A percentile compares a stretch with the other conserved stretches of the same genome.
phyloP scores from a whole-genome alignment of 1,140 invertebrate species.

The Drosophila lini region DNA sequence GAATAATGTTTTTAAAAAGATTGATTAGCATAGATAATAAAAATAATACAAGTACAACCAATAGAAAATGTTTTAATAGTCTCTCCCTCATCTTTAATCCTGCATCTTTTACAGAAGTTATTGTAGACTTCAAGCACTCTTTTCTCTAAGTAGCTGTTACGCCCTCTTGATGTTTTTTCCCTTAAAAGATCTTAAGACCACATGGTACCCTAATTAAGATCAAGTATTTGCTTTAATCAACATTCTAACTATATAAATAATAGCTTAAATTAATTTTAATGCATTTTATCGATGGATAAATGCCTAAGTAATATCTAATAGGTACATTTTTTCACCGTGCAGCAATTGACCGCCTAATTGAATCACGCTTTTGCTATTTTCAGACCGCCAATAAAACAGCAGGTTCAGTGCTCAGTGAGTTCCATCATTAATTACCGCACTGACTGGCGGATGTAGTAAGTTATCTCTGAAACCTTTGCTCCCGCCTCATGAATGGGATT shows the following conservation, averaged over 20 bases:
- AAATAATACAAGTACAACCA: background rate
- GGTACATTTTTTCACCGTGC: background rate
- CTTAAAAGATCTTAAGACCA: background rate
- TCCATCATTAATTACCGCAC: conserved; percentile 72
- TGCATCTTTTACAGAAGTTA: background rate
- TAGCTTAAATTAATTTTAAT: background rate
- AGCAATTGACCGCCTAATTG: conserved; percentile 65
- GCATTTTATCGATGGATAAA: background rate
- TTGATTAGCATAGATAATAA: background rate
- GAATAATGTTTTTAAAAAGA: background rate
- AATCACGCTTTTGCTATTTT: conserved; percentile 72
- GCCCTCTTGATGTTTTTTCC: background rate
- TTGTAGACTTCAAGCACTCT: background rate
- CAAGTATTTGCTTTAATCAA: background rate
- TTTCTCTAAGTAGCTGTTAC: background rate
- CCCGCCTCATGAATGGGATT: conserved; percentile 62
- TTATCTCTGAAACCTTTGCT: conserved; percentile 72
- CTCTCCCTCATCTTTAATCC: background rate
- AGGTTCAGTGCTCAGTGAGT: conserved; percentile 15
- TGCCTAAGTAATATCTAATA: background rate
- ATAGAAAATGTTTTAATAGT: background rate
- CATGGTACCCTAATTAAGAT: background rate
- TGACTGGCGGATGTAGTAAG: conserved; percentile 64
- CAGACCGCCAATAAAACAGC: conserved; percentile 11
- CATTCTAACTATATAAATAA: background rate